A percentile compares a stretch with the other conserved stretches of the same genome.
phyloP scores from a whole-genome alignment of 2,113 vertebrate species.

The Stegastes partitus region DNA sequence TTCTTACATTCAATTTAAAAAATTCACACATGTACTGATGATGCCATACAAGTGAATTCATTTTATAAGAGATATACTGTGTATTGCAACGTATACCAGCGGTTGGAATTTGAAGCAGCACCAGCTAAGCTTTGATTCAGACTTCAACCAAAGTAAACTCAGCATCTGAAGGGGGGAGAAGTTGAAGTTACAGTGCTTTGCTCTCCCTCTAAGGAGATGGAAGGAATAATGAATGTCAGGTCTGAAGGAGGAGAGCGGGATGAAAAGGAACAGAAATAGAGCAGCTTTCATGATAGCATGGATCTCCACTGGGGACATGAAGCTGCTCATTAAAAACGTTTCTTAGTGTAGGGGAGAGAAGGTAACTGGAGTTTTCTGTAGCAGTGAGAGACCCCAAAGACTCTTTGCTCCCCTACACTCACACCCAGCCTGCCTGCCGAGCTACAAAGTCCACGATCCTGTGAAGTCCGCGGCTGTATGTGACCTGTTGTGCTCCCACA shows the following conservation, averaged over 20 bases:
- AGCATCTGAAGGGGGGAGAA: slow-evolving; percentile 35
- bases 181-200: slow-evolving; percentile 48
- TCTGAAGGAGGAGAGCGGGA: slow-evolving; percentile 72
- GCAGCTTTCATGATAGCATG: slow-evolving; percentile 73
- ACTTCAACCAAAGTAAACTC: slow-evolving; percentile 60
- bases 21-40: neutral
- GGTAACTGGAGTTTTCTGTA: slow-evolving; percentile 54
- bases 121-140: slow-evolving; percentile 46
- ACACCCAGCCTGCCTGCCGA: slow-evolving; percentile 23
- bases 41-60: neutral
- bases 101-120: slow-evolving; percentile 44
- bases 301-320: slow-evolving; percentile 73
- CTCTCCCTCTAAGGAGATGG: slow-evolving; percentile 64
- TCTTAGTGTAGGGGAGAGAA: slow-evolving; percentile 45
- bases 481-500: slow-evolving; percentile 21
- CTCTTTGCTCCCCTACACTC: slow-evolving; percentile 15
- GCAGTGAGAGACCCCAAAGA: slow-evolving; percentile 51
- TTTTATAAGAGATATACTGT: neutral
- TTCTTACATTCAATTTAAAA: neutral
- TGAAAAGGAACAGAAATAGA: slow-evolving; percentile 79
- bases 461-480: slow-evolving; percentile 15
- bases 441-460: slow-evolving; percentile 15
- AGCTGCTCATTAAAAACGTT: slow-evolving; percentile 77
- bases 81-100: neutral
- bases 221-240: slow-evolving; percentile 77